phyloP scores from a whole-genome alignment of 2,888 invertebrate genomes.

The Artemia sinica region DNA sequence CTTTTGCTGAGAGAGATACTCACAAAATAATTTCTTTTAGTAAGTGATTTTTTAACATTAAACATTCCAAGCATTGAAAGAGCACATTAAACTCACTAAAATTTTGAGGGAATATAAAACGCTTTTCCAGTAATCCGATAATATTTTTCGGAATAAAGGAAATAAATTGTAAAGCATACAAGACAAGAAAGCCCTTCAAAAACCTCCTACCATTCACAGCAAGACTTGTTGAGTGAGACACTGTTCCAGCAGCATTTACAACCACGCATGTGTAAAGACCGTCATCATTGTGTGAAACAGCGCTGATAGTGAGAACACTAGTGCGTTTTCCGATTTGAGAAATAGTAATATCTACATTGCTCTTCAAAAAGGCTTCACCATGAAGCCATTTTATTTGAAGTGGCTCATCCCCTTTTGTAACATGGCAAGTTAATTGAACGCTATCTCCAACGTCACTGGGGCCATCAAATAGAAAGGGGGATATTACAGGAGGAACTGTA shows the following conservation, averaged over 20 bases:
- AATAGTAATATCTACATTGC: conserved; percentile 35
- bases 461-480: conserved; percentile 31
- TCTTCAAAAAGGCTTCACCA: conserved; percentile 28
- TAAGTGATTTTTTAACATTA: too few relatives aligned
- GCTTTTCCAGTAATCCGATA: too few relatives aligned
- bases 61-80: too few relatives aligned
- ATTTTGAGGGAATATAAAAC: too few relatives aligned
- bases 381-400: conserved; percentile 28
- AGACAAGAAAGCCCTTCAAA: too few relatives aligned
- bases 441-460: conserved; percentile 29
- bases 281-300: conserved; percentile 20
- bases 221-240: conserved; percentile 55
- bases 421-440: conserved; percentile 30
- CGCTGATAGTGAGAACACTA: conserved; percentile 38
- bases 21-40: too few relatives aligned
- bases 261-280: conserved; percentile 53
- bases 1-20: too few relatives aligned
- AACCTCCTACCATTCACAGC: conserved; percentile 51
- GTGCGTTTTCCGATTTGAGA: conserved; percentile 40
- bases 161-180: too few relatives aligned
- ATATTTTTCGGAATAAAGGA: too few relatives aligned
- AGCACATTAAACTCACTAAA: too few relatives aligned
- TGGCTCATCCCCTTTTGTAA: conserved; percentile 30
- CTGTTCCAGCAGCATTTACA: conserved; percentile 65
- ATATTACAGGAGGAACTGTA: conserved; percentile 32